These are phyloP conservation scores for Bombyx mori DNA, from an alignment of 1,140 invertebrate species.

Conservation along the genomic window ASM3026992v2 NC_085111.1:11305001-11305500, in stretches of 20 bases:
- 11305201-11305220: background rate
- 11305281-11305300: background rate
- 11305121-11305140: too few relatives aligned
- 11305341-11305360: conserved; percentile 11
- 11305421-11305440: conserved; percentile 48
- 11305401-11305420: conserved; percentile 28
- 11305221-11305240: background rate
- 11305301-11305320: background rate
- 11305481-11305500: conserved; percentile 42
- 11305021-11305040: too few relatives aligned
- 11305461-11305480: conserved; percentile 24
- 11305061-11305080: too few relatives aligned
- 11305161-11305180: too few relatives aligned
- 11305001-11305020: too few relatives aligned
- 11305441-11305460: conserved; percentile 36
- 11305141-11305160: too few relatives aligned
- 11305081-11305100: too few relatives aligned
- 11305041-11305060: too few relatives aligned
- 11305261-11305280: background rate
- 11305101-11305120: too few relatives aligned
- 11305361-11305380: conserved; percentile 20
- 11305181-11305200: too few relatives aligned
- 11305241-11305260: background rate
- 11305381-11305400: conserved; percentile 17
- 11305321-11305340: too few relatives aligned